Base-by-base conservation (phyloP, 2,113 vertebrate species). In the Vicugna pacos region DNA sequence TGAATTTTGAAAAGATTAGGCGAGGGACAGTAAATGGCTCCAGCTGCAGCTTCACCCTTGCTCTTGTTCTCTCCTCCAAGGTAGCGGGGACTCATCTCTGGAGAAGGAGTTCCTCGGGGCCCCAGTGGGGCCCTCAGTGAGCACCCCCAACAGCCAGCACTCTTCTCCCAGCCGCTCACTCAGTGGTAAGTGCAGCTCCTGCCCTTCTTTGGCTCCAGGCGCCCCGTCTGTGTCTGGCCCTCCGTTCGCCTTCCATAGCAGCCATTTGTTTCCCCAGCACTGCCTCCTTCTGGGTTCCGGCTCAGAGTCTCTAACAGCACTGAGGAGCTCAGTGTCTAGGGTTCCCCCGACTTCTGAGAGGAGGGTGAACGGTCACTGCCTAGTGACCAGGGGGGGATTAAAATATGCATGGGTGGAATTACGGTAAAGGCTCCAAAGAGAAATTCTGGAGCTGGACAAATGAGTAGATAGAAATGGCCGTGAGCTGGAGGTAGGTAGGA, bases 111-210 rank as follows among this genome's bases (percentile, higher is more conserved):
- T 99, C 98, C 99, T 99, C 64, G 98, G 99, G 42, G 98, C 98
- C 50, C 96, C 99, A 70, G 99, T 99, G 98, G 99, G 99, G 80
- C 99, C 99, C 94, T 98, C 99, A 3, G 99, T 99, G 88, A 99
- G 99, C 98, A 99, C 99, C 50, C 99, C 99, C 94, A 99, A 99
- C 98, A 99, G 99, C 98, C 99, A 99, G 96, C 99, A 99, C 97
- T 99, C 99, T 69, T 99, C 99, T 65, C 99, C 99, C 6, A 99
- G 98, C 95, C 99, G 99, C 94, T 99, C 99, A 8, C 98, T 99
- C 95, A 99, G 99, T 97, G 99, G 99, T 99, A 98, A 99, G 99
- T 98, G 87, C 0, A 22, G 12, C 28, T 10, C n/a, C 38, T 20
- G 11, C 56, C 56, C 50, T 32, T 13, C 48, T 46, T 42, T 62